Conservation (phyloP, 2,888 invertebrate species). For the Noctua janthe region DNA sequence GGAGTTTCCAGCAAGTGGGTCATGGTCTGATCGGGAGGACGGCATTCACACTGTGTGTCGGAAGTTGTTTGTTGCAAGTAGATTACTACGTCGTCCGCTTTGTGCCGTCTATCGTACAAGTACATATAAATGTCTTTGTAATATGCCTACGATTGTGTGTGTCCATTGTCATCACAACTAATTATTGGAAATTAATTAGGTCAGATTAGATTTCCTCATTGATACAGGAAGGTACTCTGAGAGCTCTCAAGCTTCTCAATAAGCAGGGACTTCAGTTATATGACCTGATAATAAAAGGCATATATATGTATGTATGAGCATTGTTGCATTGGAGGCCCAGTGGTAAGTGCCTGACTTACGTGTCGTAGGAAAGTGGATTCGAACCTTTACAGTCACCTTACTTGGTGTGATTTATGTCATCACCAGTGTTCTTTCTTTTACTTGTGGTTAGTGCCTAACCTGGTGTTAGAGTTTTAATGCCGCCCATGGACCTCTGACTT, state of each 20-base stretch:
- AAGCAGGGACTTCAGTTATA: background rate
- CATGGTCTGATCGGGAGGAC: too few species aligned
- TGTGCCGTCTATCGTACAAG: too few species aligned
- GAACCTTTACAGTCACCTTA: too few species aligned
- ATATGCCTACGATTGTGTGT: background rate
- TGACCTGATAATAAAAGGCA: background rate
- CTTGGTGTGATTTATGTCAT: background rate
- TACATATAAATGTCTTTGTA: background rate
- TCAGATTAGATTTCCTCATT: conserved; percentile 3
- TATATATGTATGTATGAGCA: background rate
- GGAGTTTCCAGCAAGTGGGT: too few species aligned
- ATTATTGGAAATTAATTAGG: conserved; percentile 26
- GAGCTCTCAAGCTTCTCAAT: background rate
- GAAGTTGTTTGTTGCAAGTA: too few species aligned
- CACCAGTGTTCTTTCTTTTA: too few species aligned
- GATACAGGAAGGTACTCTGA: background rate
- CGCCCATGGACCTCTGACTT: too few species aligned
- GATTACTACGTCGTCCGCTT: background rate
- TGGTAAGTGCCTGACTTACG: background rate
- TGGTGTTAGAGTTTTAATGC: too few species aligned
- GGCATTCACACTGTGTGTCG: too few species aligned
- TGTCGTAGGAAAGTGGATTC: background rate
- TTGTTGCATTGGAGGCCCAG: background rate
- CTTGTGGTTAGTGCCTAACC: too few species aligned
- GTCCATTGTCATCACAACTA: background rate